Conservation (phyloP, 2,797 vertebrate species). For the Melanotaenia maccullochi region DNA sequence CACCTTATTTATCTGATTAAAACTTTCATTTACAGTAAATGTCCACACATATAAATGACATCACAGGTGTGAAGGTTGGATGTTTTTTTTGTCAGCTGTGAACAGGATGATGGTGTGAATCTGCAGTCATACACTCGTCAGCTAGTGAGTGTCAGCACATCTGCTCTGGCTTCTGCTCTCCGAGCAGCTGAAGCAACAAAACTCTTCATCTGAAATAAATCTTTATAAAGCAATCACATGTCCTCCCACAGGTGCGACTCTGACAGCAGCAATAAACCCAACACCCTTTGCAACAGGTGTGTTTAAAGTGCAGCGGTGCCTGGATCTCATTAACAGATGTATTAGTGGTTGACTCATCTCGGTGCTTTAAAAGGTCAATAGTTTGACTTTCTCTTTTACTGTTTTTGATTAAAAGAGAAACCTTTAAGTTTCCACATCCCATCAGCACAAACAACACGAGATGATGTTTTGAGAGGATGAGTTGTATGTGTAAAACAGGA, state of each 20-base stretch:
- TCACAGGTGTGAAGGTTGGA: neutral
- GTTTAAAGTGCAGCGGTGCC: neutral
- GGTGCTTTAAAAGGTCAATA: neutral
- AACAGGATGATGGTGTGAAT: neutral
- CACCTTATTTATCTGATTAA: neutral
- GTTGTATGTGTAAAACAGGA: too few species aligned
- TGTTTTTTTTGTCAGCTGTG: conserved; percentile 8
- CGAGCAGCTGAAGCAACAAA: neutral
- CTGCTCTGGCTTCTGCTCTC: neutral
- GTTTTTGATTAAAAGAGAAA: neutral
- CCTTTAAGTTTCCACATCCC: neutral
- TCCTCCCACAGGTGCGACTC: neutral
- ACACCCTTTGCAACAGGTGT: neutral
- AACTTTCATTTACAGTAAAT: neutral
- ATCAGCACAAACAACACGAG: too few species aligned
- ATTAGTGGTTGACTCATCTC: too few species aligned
- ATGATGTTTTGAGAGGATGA: neutral
- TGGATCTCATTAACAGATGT: too few species aligned
- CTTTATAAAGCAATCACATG: neutral
- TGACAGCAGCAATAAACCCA: neutral
- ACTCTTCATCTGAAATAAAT: neutral
- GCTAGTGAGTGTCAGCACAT: conserved; percentile 1
- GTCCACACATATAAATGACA: neutral
- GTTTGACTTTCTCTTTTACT: neutral
- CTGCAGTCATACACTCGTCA: conserved; percentile 9